Evolutionary conservation across 30 jellyfish, hydroid and myxozoan species (phyloP), one percentile per base, ranked within the genome.

Genomic region (Hydractinia symbiolongicarpus): DNA sequence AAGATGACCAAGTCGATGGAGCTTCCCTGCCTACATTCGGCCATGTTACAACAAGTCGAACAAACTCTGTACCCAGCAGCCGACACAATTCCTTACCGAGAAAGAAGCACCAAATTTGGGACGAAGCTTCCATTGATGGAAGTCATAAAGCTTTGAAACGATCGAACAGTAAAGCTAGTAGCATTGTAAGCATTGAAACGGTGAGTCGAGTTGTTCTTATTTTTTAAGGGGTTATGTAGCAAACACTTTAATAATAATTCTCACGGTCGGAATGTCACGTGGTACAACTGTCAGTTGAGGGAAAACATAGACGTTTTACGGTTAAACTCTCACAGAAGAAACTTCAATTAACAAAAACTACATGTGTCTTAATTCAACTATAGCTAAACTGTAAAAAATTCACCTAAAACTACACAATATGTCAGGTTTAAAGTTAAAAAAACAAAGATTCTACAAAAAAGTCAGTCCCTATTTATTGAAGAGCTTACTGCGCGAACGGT

Each of bases 131-230:
- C 55, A 53, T 54, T 76, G 94, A 53, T 73, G 78, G 56, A 6
- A 79, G 80, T 57, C 83, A 75, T 64, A 85, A 82, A 67, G 54
- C 85, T 9, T 9, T 77, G 0, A 53, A 60, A 57, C 52, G 76
- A 54, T 87, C 90, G 5, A 56, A 88, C n/a, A 84, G 98, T 77
- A 76, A 77, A 56, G 81, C 94, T 53, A 91, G 95, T 10, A 91
- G 98, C 66, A 87, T 91, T 50, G 91, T 86, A 67, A 86, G 96
- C 72, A 73, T 91, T 51, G 98, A 91, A 84, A 71, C 94, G 83
- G 98, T 91, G 82, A 78, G 98, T 50, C 15, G 4, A 9, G 49
- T 16, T 1, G 17, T 16, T 13, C 51, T 73, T 14, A 14, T 4
- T 30, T 30, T 30, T n/a, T n/a, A n/a, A n/a, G n/a, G n/a, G n/a